A percentile compares a stretch with the other conserved stretches of the same genome.
phyloP scores from a whole-genome alignment of 2,113 vertebrate species.

The Scopus umbretta region DNA sequence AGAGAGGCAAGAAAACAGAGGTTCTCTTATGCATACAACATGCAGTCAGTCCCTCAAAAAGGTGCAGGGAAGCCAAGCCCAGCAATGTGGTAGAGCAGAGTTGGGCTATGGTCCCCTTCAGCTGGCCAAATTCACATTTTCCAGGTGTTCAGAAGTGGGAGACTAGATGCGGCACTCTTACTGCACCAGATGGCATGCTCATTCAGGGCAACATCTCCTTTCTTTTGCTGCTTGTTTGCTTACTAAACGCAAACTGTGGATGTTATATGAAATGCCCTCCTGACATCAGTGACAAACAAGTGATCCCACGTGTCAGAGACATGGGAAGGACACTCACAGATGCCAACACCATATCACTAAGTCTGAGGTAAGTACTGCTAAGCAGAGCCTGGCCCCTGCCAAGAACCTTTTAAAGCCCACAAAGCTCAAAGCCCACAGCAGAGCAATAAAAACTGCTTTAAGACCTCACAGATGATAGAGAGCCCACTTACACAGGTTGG shows the following conservation, averaged over 20 bases:
- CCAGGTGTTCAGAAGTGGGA: neutral
- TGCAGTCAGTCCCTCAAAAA: neutral
- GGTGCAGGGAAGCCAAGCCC: neutral
- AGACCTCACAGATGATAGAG: neutral
- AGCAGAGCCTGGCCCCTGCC: neutral
- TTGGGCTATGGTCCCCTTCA: neutral
- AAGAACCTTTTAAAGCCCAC: neutral
- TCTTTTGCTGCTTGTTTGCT: neutral
- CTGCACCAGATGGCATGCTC: neutral
- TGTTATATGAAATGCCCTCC: neutral
- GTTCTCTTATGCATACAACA: neutral
- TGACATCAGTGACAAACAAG: neutral
- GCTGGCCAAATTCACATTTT: neutral
- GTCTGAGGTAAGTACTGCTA: neutral
- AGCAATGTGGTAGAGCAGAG: neutral
- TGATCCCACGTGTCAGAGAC: neutral
- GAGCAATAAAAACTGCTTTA: constrained; percentile 9
- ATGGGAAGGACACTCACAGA: neutral
- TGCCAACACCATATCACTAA: neutral
- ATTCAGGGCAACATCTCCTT: neutral
- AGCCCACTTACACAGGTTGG: neutral
- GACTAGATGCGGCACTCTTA: neutral
- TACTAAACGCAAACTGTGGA: neutral
- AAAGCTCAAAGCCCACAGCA: neutral
- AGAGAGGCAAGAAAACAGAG: neutral